Conservation (phyloP, 2,797 vertebrate species). For the Alauda arvensis region DNA sequence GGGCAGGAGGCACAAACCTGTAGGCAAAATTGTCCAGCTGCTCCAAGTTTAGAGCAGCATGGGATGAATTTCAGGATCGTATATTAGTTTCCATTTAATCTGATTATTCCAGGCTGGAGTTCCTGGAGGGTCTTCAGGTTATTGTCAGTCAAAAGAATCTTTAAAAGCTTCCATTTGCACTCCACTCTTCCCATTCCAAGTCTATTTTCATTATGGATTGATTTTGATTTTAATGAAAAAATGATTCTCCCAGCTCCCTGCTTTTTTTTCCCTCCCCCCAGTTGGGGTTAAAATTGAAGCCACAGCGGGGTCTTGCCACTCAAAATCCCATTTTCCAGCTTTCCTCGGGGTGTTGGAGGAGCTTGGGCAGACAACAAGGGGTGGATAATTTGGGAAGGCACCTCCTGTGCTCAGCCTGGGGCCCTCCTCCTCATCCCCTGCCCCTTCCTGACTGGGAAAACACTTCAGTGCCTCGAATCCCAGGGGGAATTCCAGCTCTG, state of each 20-base stretch:
- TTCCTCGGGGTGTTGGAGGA: neutral
- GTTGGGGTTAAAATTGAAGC: neutral
- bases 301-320: neutral
- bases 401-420: neutral
- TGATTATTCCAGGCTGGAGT: constrained; percentile 60
- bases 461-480: rapidly evolving
- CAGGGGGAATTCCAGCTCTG: neutral
- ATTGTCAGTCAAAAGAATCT: constrained; percentile 58
- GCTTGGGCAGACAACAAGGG: neutral
- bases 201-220: constrained; percentile 22
- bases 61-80: constrained; percentile 56
- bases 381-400: neutral
- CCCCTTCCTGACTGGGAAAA: neutral
- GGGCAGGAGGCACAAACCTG: constrained; percentile 59
- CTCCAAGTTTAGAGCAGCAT: constrained; percentile 50
- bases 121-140: constrained; percentile 65
- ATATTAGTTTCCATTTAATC: constrained; percentile 64
- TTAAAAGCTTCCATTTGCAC: constrained; percentile 59
- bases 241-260: neutral
- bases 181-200: constrained; percentile 28
- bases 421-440: neutral
- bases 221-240: constrained; percentile 52
- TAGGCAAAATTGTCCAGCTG: constrained; percentile 57
- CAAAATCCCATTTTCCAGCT: neutral
- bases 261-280: neutral